Evolutionary conservation across 2,888 invertebrate genomes (phyloP).

Genomic region (Cremastobaeus sp.): DNA sequence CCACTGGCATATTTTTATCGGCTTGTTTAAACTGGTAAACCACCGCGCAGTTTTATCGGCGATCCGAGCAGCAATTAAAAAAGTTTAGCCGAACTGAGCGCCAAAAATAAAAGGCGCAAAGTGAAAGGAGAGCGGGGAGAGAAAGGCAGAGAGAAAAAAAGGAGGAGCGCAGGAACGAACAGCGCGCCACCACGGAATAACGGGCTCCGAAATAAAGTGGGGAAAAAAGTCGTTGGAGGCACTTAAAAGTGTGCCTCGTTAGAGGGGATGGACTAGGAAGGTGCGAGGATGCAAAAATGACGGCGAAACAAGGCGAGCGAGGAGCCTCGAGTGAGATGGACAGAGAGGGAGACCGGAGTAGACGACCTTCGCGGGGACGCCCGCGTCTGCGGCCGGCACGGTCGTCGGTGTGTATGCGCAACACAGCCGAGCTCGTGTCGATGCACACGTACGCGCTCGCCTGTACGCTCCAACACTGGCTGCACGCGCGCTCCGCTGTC

Average conservation of each 20-base stretch:
- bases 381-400: constrained; percentile 61
- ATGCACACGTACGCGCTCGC: neutral
- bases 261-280: constrained; percentile 47
- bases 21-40: neutral
- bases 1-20: neutral
- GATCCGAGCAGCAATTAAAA: constrained; percentile 1
- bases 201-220: constrained; percentile 34
- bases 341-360: constrained; percentile 59
- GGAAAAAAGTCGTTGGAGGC: constrained; percentile 2
- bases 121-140: neutral
- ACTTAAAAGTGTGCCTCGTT: constrained; percentile 16
- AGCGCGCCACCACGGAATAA: constrained; percentile 28
- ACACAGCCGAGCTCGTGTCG: no score
- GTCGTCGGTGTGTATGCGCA: constrained; percentile 46
- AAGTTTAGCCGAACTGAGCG: constrained; percentile 1
- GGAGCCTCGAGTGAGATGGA: constrained; percentile 19
- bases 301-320: constrained; percentile 27
- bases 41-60: neutral
- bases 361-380: constrained; percentile 74
- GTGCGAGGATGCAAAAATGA: constrained; percentile 53
- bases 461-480: constrained; percentile 44
- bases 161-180: constrained; percentile 3
- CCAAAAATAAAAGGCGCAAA: neutral
- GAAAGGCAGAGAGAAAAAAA: neutral
- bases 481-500: constrained; percentile 33